Evolutionary conservation across 1,140 invertebrate genomes (phyloP), one percentile per base, ranked within the genome.

Genomic region (Halictus rubicundus): DNA sequence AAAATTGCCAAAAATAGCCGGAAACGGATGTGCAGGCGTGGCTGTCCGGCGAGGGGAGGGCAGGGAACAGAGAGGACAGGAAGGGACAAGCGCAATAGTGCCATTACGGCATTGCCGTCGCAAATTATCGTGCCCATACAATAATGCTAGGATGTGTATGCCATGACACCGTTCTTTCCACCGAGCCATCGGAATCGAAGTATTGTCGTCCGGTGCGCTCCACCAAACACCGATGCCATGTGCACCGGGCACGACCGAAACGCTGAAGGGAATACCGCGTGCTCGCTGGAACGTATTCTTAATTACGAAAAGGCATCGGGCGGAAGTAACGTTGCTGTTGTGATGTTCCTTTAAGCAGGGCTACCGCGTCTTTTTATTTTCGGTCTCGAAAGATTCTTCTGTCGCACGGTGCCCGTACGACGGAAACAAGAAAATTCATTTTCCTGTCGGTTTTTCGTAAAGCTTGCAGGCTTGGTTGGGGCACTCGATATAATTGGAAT

Each of bases 1-100:
- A 84, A 89, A 89, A 89, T 89, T 89, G 87, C 81, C 84, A 89
- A 89, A 89, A 89, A 89, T 89, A 86, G 81, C 78, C 85, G 88
- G 85, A 88, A 89, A 80, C 74, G 76, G 79, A 85, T 39, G 83
- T 70, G 74, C 84, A 78, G 79, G 79, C 74, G 57, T 75, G 74
- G 83, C 83, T 54, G 57, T 25, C 42, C 59, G 49, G 16, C 12
- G 75, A 64, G 32, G 54, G 66, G 46, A n/a, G 66, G 69, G 6
- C 14, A 14, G 49, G 25, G 27, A 12, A 52, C 49, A 52, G 14
- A 52, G 49, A 23, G 46, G 46, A n/a, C 4, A 32, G 42, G 66
- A 21, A 68, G 42, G 60, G 57, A 14, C 57, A 39, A 42, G 63
- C 49, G 80, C 37, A 70, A 81, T 68, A 68, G 68, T 69, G 68